Conservation (phyloP, 2,888 invertebrate species). For the Ischnura elegans region DNA sequence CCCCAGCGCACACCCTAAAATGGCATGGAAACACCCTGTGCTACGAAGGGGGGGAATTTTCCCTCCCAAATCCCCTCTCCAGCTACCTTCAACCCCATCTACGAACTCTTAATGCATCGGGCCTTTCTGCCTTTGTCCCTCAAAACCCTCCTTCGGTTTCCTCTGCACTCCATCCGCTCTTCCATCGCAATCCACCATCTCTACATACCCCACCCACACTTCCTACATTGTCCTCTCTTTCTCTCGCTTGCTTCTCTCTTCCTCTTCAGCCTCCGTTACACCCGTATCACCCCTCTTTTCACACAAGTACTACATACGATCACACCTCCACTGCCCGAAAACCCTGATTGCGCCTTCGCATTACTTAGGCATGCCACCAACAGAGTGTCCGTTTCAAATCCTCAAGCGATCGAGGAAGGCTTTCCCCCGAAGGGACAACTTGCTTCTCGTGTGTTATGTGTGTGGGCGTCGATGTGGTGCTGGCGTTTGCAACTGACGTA, state of each 20-base stretch:
- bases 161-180: neutral
- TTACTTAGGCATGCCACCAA: conserved; percentile 31
- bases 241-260: neutral
- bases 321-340: neutral
- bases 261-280: neutral
- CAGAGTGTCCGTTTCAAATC: conserved; percentile 30
- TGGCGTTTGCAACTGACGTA: no score
- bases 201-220: no score
- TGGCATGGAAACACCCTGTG: neutral
- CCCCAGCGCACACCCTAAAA: neutral
- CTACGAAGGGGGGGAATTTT: neutral
- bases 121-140: neutral
- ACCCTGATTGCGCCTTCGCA: conserved; percentile 11
- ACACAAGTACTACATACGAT: neutral
- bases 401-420: neutral
- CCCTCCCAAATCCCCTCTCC: neutral
- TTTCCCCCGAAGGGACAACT: neutral
- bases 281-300: neutral
- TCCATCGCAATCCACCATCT: neutral
- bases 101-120: conserved; percentile 14
- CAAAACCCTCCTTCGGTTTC: neutral
- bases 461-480: no score
- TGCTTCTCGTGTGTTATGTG: neutral
- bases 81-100: neutral
- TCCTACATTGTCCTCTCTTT: neutral